These are phyloP conservation scores for Drosophila buzzatii DNA, from an alignment of 2,888 invertebrate species.

Conservation along the genomic window DNA sequence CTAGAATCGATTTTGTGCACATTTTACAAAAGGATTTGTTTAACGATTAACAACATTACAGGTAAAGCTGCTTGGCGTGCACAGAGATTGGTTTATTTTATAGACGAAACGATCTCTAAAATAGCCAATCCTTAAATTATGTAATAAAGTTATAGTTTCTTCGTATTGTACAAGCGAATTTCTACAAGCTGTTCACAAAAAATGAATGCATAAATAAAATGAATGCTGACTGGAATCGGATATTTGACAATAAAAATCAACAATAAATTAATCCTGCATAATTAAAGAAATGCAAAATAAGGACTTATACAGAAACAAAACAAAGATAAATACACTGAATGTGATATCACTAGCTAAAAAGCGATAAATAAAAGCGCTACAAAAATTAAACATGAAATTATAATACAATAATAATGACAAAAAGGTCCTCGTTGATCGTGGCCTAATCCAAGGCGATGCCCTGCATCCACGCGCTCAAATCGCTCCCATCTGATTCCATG, in stretches of 20 bases:
- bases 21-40: constrained; percentile 22
- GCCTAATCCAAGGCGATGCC: constrained; percentile 91
- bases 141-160: constrained; percentile 33
- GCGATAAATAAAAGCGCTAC: constrained; percentile 36
- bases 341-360: constrained; percentile 67
- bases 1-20: constrained; percentile 64
- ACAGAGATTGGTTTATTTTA: constrained; percentile 21
- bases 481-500: constrained; percentile 91
- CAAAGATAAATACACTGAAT: constrained; percentile 45
- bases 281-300: constrained; percentile 62
- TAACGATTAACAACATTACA: constrained; percentile 41
- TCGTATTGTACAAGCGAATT: constrained; percentile 49
- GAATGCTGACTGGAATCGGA: constrained; percentile 21
- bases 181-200: constrained; percentile 27
- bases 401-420: constrained; percentile 56
- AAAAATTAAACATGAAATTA: constrained; percentile 46
- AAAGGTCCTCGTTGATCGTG: constrained; percentile 28
- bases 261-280: constrained; percentile 16
- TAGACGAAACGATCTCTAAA: constrained; percentile 1
- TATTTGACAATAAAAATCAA: constrained; percentile 17
- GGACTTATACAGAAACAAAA: constrained; percentile 17
- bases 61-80: constrained; percentile 64
- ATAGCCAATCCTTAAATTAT: neutral
- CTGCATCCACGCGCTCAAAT: constrained; percentile 95
- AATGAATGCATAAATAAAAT: constrained; percentile 37